phyloP scores from a whole-genome alignment of 2,888 invertebrate species.

The Ophion ellenae region DNA sequence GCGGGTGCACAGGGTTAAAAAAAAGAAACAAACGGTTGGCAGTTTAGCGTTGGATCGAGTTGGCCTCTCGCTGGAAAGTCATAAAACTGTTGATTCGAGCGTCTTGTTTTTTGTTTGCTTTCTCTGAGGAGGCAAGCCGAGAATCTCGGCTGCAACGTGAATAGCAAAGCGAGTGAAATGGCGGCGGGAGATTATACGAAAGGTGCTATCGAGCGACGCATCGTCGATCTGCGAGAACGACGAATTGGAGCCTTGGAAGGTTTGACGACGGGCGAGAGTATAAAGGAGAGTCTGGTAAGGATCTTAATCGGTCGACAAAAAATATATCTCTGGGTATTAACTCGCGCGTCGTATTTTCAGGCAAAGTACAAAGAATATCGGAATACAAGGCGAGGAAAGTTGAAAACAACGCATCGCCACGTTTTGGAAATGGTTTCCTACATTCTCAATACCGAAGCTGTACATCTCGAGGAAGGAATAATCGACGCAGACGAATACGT shows the following conservation, averaged over 20 bases:
- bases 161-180: conserved; percentile 30
- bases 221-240: conserved; percentile 75
- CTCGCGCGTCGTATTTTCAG: conserved; percentile 80
- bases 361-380: conserved; percentile 87
- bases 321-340: not conserved
- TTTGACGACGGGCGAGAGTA: conserved; percentile 69
- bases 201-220: conserved; percentile 78
- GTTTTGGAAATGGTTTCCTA: conserved; percentile 88
- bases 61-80: too few species aligned
- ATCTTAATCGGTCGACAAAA: not conserved
- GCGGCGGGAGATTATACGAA: conserved; percentile 75
- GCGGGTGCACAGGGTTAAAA: too few species aligned
- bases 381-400: conserved; percentile 81
- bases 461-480: conserved; percentile 88
- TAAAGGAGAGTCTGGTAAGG: conserved; percentile 76
- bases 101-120: too few species aligned
- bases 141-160: not conserved
- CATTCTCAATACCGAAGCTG: conserved; percentile 85
- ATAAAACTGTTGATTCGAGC: too few species aligned
- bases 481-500: conserved; percentile 88
- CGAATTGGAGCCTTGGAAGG: conserved; percentile 71
- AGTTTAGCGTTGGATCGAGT: too few species aligned
- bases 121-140: too few species aligned
- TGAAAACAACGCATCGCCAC: conserved; percentile 87
- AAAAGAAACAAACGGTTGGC: too few species aligned